A percentile compares a stretch with the other conserved stretches of the same genome.
These are phyloP conservation scores for Calameuta idolon DNA, from an alignment of 2,888 invertebrate genomes.

Conservation along the genomic window DNA sequence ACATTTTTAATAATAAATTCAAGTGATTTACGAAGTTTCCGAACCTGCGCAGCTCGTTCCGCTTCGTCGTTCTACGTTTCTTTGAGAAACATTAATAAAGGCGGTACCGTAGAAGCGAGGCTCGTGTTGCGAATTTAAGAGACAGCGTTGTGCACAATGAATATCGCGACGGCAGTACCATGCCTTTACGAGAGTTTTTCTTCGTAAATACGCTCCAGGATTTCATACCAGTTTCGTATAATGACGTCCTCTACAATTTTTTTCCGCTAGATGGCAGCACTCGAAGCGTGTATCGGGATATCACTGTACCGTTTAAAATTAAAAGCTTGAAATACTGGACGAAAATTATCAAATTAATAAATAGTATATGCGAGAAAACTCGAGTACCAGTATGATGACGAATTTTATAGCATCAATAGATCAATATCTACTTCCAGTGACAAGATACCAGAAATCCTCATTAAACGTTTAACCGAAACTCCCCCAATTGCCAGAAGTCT, in stretches of 20 bases:
- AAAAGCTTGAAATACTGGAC: neutral
- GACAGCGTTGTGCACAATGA: slow-evolving; percentile 3
- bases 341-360: neutral
- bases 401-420: neutral
- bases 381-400: neutral
- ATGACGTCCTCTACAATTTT: neutral
- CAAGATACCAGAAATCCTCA: neutral
- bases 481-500: neutral
- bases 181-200: neutral
- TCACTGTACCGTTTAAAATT: neutral
- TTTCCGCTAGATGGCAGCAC: neutral
- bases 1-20: slow-evolving; percentile 11
- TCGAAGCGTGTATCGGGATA: neutral
- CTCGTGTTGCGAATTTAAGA: slow-evolving; percentile 25
- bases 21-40: slow-evolving; percentile 10
- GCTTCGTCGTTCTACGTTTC: slow-evolving; percentile 12
- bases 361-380: neutral
- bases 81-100: slow-evolving; percentile 1
- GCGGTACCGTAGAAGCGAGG: neutral
- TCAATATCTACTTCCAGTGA: neutral
- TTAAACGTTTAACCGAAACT: neutral
- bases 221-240: neutral
- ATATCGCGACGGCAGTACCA: neutral
- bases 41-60: neutral
- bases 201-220: neutral